Conservation (phyloP, 2,113 vertebrate genomes). For the Ariopsis seemanni region DNA sequence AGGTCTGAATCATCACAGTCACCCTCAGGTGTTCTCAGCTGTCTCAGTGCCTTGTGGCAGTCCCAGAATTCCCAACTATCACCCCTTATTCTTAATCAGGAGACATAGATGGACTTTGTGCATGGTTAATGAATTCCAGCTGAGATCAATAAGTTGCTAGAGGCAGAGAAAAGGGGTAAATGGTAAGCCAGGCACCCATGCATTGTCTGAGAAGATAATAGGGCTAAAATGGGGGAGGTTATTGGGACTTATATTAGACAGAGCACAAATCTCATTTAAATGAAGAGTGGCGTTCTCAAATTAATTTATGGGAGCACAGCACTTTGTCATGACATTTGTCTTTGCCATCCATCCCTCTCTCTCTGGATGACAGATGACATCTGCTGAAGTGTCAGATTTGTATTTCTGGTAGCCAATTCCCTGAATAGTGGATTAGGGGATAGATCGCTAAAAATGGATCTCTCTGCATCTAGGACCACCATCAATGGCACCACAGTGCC, state of each 20-base stretch:
- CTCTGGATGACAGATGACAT: constrained; percentile 31
- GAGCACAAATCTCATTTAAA: constrained; percentile 45
- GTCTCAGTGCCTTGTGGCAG: too few species aligned
- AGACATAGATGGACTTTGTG: constrained; percentile 15
- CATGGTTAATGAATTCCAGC: constrained; percentile 46
- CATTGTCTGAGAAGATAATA: constrained; percentile 24
- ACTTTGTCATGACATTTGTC: constrained; percentile 39
- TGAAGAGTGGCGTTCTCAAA: constrained; percentile 38
- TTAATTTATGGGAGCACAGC: constrained; percentile 39
- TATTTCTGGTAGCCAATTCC: constrained; percentile 11
- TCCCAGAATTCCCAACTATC: constrained; percentile 12
- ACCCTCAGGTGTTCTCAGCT: background rate
- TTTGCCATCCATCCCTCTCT: constrained; percentile 31
- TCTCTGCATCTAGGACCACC: background rate
- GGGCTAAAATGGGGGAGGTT: constrained; percentile 37
- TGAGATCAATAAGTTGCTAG: constrained; percentile 47
- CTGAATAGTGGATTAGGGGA: background rate
- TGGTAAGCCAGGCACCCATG: constrained; percentile 1
- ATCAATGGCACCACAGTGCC: background rate
- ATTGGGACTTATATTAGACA: constrained; percentile 37
- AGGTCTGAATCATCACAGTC: constrained; percentile 2
- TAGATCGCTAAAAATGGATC: constrained; percentile 3
- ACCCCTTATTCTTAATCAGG: constrained; percentile 9
- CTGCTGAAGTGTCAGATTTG: constrained; percentile 25
- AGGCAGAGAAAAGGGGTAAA: constrained; percentile 11